Evolutionary conservation across 2,113 vertebrate species (phyloP).

Genomic region (Laticauda laticaudata): DNA sequence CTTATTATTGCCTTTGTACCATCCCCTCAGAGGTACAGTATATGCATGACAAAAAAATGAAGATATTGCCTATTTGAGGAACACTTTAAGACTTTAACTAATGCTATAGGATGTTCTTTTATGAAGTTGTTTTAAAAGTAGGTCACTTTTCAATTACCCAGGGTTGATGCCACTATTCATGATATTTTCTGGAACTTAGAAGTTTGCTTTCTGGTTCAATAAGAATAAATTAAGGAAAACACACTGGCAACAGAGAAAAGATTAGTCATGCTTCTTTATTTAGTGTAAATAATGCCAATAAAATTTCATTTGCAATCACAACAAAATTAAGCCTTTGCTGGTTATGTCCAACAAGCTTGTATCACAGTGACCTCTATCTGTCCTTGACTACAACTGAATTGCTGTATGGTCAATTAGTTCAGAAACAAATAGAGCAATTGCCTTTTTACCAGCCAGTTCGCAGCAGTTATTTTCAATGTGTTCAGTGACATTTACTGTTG

Average conservation of each 20-base stretch:
- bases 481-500: constrained; percentile 19
- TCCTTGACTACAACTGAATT: constrained; percentile 38
- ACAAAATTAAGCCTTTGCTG: constrained; percentile 37
- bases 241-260: constrained; percentile 46
- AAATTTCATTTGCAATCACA: constrained; percentile 49
- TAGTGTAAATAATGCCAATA: constrained; percentile 50
- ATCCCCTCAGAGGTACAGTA: not conserved
- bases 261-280: constrained; percentile 53
- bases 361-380: constrained; percentile 37
- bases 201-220: constrained; percentile 38
- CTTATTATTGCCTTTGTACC: not conserved
- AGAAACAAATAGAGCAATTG: constrained; percentile 23
- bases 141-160: constrained; percentile 44
- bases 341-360: constrained; percentile 40
- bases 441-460: constrained; percentile 24
- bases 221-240: constrained; percentile 57
- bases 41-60: not conserved
- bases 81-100: constrained; percentile 9
- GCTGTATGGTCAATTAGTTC: constrained; percentile 9
- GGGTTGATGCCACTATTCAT: constrained; percentile 23
- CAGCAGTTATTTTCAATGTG: constrained; percentile 50
- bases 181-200: constrained; percentile 36
- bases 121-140: constrained; percentile 35
- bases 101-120: not conserved
- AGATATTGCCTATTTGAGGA: not conserved